Base-by-base conservation (phyloP, 1,140 invertebrate species). In the Megathymus violae region DNA sequence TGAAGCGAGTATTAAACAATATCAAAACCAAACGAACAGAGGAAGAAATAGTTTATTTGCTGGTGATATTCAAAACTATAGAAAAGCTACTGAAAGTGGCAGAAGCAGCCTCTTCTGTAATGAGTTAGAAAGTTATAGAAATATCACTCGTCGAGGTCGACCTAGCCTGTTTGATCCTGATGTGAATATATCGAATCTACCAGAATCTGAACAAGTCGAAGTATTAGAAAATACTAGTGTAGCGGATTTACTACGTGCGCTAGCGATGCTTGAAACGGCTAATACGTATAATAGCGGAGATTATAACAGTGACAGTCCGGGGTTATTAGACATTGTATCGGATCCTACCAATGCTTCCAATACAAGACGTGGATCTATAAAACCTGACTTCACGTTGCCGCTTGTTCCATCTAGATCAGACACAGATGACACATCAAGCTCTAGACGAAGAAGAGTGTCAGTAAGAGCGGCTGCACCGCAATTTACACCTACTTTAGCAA, bases 151-250 rank as follows among this genome's bases (percentile, higher is more conserved):
- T 58, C 68, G 80, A 9, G 84, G 93, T 27, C 88, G 93, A 44
- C 84, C 80, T 1, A 93, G 93, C 64, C 73, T 93, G 14, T 93
- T 93, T 52, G 93, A 93, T 41, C 88, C 88, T 3, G 82, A 91
- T 59, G 64, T 91, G 3, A 86, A 89, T 58, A 75, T 91, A 59
- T 69, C 78, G 34, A 82, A 69, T 48, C 64, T 91, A 40, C 78
- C 92, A 14, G 88, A 91, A 58, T 81, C 88, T 1, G 89, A 93
- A 52, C 91, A 94, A 67, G 93, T 93, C 14, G 92, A 93, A 74
- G 89, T 96, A 15, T 83, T 96, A 38, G 95, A 96, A 88, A 93
- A 96, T 71, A 96, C 95, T 0, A 96, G 94, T 13, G 85, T 96
- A 7, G 95, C 95, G 1, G 95, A 96, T 84, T 93, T 96, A 14